Percentiles rank a stretch among this genome's conserved stretches.
Conservation (phyloP, 2,888 invertebrate genomes). For the Xestia c-nigrum region DNA sequence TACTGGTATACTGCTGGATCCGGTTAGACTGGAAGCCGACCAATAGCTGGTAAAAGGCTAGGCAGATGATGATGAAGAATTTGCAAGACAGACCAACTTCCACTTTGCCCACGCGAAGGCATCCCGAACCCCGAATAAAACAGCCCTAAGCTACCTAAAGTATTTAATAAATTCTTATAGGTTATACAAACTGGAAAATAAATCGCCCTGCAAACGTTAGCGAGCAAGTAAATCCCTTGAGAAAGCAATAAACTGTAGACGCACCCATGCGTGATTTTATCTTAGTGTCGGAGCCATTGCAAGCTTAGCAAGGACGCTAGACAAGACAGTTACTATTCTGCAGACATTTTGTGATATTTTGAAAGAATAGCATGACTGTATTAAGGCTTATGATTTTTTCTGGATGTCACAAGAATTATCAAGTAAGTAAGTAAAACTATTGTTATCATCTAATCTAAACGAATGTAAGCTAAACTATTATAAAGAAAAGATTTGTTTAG, state of each 20-base stretch:
- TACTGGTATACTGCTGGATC: background rate
- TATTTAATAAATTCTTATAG: conserved; percentile 3
- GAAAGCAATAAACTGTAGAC: conserved; percentile 39
- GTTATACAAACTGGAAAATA: conserved; percentile 5
- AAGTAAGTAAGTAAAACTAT: background rate
- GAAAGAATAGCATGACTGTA: background rate
- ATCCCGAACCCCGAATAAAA: background rate
- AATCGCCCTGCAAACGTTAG: background rate
- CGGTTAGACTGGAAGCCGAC: background rate
- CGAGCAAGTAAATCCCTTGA: conserved; percentile 9
- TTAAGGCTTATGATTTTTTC: background rate
- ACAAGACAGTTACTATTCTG: background rate
- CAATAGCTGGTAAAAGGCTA: background rate
- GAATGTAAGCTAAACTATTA: too few relatives aligned
- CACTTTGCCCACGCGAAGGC: background rate
- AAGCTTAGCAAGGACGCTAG: conserved; percentile 13
- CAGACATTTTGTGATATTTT: background rate
- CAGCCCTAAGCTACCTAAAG: background rate
- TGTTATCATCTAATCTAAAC: background rate
- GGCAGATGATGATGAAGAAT: background rate
- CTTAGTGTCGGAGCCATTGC: conserved; percentile 21
- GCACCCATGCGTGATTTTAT: conserved; percentile 48
- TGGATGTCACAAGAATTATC: background rate
- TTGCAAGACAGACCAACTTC: background rate
- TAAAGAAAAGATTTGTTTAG: too few relatives aligned